Evolutionary conservation across 1,140 invertebrate species (phyloP).

Genomic region (Sycobia sp.): DNA sequence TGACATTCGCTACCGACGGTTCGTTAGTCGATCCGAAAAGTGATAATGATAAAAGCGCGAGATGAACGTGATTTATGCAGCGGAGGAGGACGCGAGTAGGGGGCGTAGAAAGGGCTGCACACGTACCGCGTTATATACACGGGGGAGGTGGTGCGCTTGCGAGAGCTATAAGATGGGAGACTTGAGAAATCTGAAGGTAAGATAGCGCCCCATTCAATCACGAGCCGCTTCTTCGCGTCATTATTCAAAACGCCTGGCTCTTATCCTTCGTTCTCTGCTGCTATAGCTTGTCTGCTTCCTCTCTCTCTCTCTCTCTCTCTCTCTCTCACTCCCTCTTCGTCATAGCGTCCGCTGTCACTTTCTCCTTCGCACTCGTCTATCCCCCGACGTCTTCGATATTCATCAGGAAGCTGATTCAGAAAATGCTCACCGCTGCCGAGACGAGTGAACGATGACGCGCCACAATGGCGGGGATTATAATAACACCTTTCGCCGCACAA

Average conservation of each 20-base stretch:
- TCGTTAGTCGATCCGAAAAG: background rate
- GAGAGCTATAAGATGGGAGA: no score
- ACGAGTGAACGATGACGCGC: background rate
- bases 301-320: constrained; percentile 23
- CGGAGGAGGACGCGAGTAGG: no score
- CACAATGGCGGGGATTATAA: constrained; percentile 21
- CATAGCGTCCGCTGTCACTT: no score
- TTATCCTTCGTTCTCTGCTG: constrained; percentile 38
- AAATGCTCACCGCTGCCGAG: background rate
- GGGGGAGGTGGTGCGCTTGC: no score
- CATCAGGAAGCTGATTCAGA: constrained; percentile 29
- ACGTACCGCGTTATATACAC: constrained; percentile 22
- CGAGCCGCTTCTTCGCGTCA: constrained; percentile 30
- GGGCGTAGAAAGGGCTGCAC: background rate
- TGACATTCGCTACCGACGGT: no score
- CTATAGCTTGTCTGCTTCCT: background rate
- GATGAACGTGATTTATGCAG: constrained; percentile 23
- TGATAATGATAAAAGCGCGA: constrained; percentile 18
- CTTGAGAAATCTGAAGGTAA: constrained; percentile 37
- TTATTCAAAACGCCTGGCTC: constrained; percentile 40
- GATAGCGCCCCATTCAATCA: constrained; percentile 34
- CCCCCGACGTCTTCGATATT: constrained; percentile 18
- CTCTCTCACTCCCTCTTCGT: constrained; percentile 18
- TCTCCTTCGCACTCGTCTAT: constrained; percentile 17
- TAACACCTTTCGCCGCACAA: constrained; percentile 6